These are phyloP conservation scores for Embiotoca jacksoni DNA, from an alignment of 2,113 vertebrate species.

Conservation along the genomic window DNA sequence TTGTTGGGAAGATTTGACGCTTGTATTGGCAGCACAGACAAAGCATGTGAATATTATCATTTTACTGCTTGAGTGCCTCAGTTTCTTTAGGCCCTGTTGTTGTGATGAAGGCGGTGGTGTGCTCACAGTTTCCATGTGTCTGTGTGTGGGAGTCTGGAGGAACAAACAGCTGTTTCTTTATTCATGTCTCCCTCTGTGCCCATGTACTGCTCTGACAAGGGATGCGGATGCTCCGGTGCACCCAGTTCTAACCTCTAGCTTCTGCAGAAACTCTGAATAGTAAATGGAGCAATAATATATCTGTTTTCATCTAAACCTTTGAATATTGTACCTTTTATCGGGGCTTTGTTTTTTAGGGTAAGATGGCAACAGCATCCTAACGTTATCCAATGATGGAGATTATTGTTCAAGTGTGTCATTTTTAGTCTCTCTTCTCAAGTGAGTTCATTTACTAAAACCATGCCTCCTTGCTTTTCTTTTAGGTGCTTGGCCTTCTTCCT, in stretches of 20 bases:
- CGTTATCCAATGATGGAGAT: not conserved
- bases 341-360: not conserved
- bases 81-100: conserved; percentile 52
- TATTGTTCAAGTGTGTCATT: not conserved
- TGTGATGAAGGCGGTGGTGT: conserved; percentile 52
- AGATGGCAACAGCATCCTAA: not conserved
- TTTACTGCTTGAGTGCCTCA: conserved; percentile 30
- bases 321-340: not conserved
- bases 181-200: conserved; percentile 45
- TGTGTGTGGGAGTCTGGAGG: conserved; percentile 70
- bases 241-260: not conserved
- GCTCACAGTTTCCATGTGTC: conserved; percentile 79
- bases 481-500: too few relatives aligned
- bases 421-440: not conserved
- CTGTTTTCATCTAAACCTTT: not conserved
- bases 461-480: too few relatives aligned
- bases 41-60: conserved; percentile 49
- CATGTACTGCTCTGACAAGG: conserved; percentile 19
- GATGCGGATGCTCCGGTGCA: conserved; percentile 21
- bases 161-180: conserved; percentile 75
- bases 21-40: not conserved
- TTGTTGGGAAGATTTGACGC: conserved; percentile 23
- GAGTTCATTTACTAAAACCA: not conserved
- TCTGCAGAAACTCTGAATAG: not conserved
- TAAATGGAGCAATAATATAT: not conserved